These are phyloP conservation scores for Drosophila ambigua DNA, from an alignment of 1,140 invertebrate species.

Conservation along the genomic window DNA sequence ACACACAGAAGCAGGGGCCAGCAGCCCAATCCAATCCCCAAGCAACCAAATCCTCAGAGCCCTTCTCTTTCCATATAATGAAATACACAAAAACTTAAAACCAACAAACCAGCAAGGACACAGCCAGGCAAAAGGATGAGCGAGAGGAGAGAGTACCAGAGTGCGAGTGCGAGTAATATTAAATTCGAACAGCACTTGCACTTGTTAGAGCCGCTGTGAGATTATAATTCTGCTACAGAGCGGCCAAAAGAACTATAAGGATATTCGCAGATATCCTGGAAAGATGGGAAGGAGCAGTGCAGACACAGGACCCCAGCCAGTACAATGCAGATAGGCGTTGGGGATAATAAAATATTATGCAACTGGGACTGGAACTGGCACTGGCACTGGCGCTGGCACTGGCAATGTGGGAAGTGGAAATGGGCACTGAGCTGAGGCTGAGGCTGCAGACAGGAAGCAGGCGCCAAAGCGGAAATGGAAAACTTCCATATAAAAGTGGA, in stretches of 20 bases:
- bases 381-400: neutral
- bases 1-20: neutral
- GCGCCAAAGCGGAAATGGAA: conserved; percentile 50
- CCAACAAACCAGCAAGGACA: conserved; percentile 43
- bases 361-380: conserved; percentile 52
- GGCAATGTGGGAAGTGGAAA: neutral
- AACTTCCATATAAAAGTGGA: conserved; percentile 35
- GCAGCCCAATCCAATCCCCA: conserved; percentile 19
- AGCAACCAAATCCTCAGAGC: conserved; percentile 4
- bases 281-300: conserved; percentile 2
- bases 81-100: conserved; percentile 73
- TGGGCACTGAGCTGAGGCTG: too few relatives aligned
- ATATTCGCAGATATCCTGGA: conserved; percentile 37
- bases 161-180: conserved; percentile 40
- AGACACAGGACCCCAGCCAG: conserved; percentile 24
- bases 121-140: conserved; percentile 48
- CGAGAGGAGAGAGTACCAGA: conserved; percentile 5
- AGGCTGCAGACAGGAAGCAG: conserved; percentile 18
- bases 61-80: conserved; percentile 44
- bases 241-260: conserved; percentile 12
- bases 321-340: conserved; percentile 51
- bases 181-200: conserved; percentile 69
- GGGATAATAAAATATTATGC: conserved; percentile 75
- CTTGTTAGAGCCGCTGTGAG: conserved; percentile 55
- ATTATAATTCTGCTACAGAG: conserved; percentile 53